Conservation (phyloP, 2,888 invertebrate species). For the Drosophila infuscata region DNA sequence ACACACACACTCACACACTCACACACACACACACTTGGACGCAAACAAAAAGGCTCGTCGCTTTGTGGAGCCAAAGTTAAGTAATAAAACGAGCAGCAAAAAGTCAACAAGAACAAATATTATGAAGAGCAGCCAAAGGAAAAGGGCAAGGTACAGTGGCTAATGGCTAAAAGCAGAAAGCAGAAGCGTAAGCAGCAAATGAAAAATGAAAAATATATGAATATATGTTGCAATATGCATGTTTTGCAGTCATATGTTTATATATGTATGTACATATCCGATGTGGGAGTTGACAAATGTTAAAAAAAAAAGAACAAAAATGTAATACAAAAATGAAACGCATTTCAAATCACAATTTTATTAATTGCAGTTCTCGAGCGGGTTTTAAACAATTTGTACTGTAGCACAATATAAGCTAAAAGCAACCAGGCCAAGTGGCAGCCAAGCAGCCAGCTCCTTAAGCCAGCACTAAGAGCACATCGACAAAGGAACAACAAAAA, state of each 20-base stretch:
- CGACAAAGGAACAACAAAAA: constrained; percentile 20
- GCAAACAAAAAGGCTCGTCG: constrained; percentile 45
- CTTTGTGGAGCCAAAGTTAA: constrained; percentile 42
- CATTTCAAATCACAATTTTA: background rate
- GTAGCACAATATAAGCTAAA: background rate
- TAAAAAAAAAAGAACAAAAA: background rate
- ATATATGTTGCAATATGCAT: background rate
- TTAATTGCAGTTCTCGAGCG: background rate
- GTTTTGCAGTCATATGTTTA: background rate
- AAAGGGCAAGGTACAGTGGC: constrained; percentile 27
- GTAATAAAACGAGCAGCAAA: constrained; percentile 57
- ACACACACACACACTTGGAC: background rate
- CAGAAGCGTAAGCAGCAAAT: background rate
- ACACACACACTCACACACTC: constrained; percentile 19
- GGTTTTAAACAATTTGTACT: background rate
- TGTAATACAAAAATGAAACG: too few relatives aligned
- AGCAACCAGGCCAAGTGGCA: constrained; percentile 2
- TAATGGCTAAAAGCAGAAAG: background rate
- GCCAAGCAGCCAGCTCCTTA: constrained; percentile 3
- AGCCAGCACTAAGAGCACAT: background rate
- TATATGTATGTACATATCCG: background rate
- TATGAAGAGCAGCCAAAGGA: constrained; percentile 11
- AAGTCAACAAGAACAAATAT: constrained; percentile 35
- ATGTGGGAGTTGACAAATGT: background rate
- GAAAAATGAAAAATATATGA: background rate